Evolutionary conservation across 2,888 invertebrate genomes (phyloP).

Genomic region (Parasteatoda lunata): DNA sequence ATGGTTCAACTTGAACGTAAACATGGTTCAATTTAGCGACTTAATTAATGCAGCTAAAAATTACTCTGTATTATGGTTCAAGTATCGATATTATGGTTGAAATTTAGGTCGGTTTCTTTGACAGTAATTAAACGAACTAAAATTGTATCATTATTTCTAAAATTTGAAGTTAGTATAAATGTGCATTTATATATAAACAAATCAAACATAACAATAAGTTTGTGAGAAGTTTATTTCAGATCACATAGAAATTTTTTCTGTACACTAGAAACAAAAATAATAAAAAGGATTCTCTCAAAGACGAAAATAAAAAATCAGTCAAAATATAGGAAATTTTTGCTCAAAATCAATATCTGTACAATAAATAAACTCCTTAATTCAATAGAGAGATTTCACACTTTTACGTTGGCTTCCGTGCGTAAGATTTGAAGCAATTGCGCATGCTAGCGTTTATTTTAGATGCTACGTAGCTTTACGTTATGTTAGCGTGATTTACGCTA

Average conservation of each 20-base stretch:
- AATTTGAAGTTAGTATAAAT: too few species aligned
- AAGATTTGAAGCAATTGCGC: too few species aligned
- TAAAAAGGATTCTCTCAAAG: slow-evolving; percentile 57
- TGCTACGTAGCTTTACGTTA: too few species aligned
- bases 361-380: slow-evolving; percentile 3
- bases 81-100: neutral
- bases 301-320: slow-evolving; percentile 4
- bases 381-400: neutral
- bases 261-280: slow-evolving; percentile 66
- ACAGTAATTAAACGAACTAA: too few species aligned
- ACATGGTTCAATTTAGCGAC: too few species aligned
- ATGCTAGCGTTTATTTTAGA: too few species aligned
- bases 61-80: neutral
- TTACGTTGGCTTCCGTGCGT: neutral
- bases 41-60: too few species aligned
- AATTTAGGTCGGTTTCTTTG: neutral
- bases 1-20: too few species aligned
- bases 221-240: slow-evolving; percentile 58
- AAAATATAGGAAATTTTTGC: slow-evolving; percentile 23
- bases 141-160: too few species aligned
- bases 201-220: slow-evolving; percentile 13
- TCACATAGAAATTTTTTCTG: slow-evolving; percentile 63
- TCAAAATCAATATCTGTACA: neutral
- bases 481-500: too few species aligned
- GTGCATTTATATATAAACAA: too few species aligned